Conservation (phyloP, 64 coral and sea anemone genomes). For the Montipora efflorescens region DNA sequence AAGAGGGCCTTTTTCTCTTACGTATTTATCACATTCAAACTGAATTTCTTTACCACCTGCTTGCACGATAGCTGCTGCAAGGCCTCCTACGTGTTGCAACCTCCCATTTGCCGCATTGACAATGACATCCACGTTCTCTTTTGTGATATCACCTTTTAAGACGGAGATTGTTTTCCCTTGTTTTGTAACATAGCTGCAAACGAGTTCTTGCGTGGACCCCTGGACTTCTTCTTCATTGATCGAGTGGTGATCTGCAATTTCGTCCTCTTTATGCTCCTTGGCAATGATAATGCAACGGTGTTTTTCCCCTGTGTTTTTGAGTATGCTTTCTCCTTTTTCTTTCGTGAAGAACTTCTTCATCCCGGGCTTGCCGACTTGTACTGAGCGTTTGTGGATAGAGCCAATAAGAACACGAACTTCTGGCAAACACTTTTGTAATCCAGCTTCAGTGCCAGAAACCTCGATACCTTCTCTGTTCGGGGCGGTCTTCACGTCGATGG, state of each 20-base stretch:
- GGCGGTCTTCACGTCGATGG: conserved; percentile 30
- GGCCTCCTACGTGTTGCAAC: conserved; percentile 47
- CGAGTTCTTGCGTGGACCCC: not conserved
- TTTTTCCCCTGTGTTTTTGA: conserved; percentile 5
- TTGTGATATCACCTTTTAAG: conserved; percentile 69
- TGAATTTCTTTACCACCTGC: conserved; percentile 73
- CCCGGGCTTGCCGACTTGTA: conserved; percentile 46
- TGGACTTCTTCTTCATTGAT: not conserved
- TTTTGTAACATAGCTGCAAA: conserved; percentile 52
- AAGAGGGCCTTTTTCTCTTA: conserved; percentile 9
- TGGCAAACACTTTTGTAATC: not conserved
- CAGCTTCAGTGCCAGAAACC: conserved; percentile 39
- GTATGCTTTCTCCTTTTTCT: not conserved
- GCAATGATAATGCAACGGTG: conserved; percentile 8
- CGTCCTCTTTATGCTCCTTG: not conserved
- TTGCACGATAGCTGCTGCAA: conserved; percentile 61
- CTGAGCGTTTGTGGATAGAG: not conserved
- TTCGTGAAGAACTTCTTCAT: conserved; percentile 42
- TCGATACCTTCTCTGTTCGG: not conserved
- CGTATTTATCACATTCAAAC: conserved; percentile 45
- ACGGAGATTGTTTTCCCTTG: conserved; percentile 42
- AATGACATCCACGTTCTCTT: conserved; percentile 71
- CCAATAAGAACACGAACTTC: not conserved
- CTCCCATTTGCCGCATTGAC: conserved; percentile 70
- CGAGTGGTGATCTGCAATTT: not conserved